Evolutionary conservation across 2,113 vertebrate genomes (phyloP).

Genomic region (Trichechus manatus): DNA sequence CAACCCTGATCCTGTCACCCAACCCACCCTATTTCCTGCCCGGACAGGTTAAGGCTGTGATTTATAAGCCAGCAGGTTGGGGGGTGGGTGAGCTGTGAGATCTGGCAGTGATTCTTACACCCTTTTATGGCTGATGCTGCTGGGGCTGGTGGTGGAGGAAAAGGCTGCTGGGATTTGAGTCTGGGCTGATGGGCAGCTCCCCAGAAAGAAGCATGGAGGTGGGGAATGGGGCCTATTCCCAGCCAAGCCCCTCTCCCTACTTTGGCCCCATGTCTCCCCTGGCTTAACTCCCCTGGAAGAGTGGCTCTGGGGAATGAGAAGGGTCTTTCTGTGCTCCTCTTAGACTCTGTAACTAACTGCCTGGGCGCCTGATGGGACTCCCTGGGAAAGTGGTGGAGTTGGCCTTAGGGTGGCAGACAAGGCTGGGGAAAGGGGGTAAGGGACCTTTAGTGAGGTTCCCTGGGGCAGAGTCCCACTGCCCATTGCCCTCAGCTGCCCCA

Average conservation of each 20-base stretch:
- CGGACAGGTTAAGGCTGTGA: background rate
- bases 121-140: constrained; percentile 41
- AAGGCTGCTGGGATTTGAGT: background rate
- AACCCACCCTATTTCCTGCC: background rate
- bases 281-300: background rate
- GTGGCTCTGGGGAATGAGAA: background rate
- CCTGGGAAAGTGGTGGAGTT: background rate
- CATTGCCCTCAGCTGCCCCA: background rate
- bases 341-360: background rate
- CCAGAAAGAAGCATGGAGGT: background rate
- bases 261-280: background rate
- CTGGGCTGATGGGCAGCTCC: background rate
- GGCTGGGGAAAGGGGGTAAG: too few species aligned
- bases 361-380: background rate
- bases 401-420: background rate
- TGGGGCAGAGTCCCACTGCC: background rate
- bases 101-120: background rate
- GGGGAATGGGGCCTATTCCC: rapidly evolving
- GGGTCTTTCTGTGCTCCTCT: background rate
- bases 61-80: background rate
- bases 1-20: background rate
- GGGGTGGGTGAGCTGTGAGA: background rate
- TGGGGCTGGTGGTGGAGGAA: background rate
- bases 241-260: background rate
- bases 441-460: background rate